A percentile compares a stretch with the other conserved stretches of the same genome.
Evolutionary conservation across 2,888 invertebrate genomes (phyloP).

Genomic region (Stenotaenia linearis): DNA sequence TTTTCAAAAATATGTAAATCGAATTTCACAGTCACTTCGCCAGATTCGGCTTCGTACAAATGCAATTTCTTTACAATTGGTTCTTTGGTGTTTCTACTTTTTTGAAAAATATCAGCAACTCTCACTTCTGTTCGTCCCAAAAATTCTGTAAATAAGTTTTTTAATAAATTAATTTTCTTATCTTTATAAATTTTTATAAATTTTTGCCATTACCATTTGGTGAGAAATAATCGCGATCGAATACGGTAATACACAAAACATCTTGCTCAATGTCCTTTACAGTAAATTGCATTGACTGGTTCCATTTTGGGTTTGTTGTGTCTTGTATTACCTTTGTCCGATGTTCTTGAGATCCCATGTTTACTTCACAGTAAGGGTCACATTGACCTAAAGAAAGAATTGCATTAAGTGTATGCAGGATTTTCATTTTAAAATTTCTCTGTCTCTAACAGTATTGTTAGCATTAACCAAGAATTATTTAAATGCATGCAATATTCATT

Average conservation of each 20-base stretch:
- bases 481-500: too few relatives aligned
- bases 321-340: slow-evolving; percentile 58
- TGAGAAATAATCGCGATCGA: slow-evolving; percentile 63
- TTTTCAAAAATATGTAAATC: slow-evolving; percentile 59
- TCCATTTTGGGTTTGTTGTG: slow-evolving; percentile 62
- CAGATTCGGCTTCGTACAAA: slow-evolving; percentile 63
- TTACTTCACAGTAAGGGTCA: slow-evolving; percentile 68
- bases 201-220: slow-evolving; percentile 59
- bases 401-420: too few relatives aligned
- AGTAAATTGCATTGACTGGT: slow-evolving; percentile 69
- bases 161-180: too few relatives aligned
- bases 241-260: slow-evolving; percentile 62
- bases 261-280: slow-evolving; percentile 63
- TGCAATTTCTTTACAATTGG: slow-evolving; percentile 61
- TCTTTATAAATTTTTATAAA: too few relatives aligned
- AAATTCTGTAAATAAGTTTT: slow-evolving; percentile 63
- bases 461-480: too few relatives aligned
- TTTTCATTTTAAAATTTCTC: too few relatives aligned
- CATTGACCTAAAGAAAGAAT: too few relatives aligned
- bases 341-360: slow-evolving; percentile 65
- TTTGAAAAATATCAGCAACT: slow-evolving; percentile 58
- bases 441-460: too few relatives aligned
- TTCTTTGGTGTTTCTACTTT: slow-evolving; percentile 55
- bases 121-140: slow-evolving; percentile 64
- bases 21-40: slow-evolving; percentile 63